Percentiles rank a stretch among this genome's conserved stretches.
These are phyloP conservation scores for Craniophora ligustri DNA, from an alignment of 2,888 invertebrate species.

Conservation along the genomic window DNA sequence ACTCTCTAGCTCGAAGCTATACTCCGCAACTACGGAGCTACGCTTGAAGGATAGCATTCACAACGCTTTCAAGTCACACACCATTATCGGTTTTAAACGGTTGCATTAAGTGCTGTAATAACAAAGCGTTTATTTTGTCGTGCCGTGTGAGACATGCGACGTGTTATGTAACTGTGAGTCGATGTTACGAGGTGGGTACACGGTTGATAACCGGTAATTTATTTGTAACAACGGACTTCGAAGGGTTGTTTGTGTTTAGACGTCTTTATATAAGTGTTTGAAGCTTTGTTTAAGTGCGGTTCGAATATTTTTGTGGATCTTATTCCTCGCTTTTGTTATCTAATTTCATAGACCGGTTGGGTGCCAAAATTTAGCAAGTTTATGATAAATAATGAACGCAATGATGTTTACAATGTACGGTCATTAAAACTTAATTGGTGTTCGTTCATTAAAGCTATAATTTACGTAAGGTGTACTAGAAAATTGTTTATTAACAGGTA, in stretches of 20 bases:
- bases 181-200: conserved; percentile 37
- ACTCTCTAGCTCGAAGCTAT: conserved; percentile 20
- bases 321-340: too few relatives aligned
- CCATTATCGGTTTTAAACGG: conserved; percentile 43
- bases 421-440: too few relatives aligned
- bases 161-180: conserved; percentile 41
- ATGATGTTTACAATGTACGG: too few relatives aligned
- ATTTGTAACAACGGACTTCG: conserved; percentile 42
- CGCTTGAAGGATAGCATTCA: conserved; percentile 17
- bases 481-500: too few relatives aligned
- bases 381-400: too few relatives aligned
- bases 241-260: conserved; percentile 43
- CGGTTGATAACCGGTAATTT: conserved; percentile 54
- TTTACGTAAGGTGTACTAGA: too few relatives aligned
- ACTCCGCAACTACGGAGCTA: conserved; percentile 19
- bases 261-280: conserved; percentile 43
- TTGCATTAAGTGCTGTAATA: conserved; percentile 27
- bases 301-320: too few relatives aligned
- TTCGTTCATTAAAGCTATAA: too few relatives aligned
- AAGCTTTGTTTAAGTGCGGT: background rate
- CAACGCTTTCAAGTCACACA: conserved; percentile 40
- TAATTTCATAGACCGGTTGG: too few relatives aligned
- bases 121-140: conserved; percentile 37
- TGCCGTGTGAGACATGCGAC: conserved; percentile 50
- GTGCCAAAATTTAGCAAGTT: too few relatives aligned